Percentiles rank a stretch among this genome's conserved stretches.
phyloP scores from a whole-genome alignment of 2,888 invertebrate genomes.

The Taenaris catops region DNA sequence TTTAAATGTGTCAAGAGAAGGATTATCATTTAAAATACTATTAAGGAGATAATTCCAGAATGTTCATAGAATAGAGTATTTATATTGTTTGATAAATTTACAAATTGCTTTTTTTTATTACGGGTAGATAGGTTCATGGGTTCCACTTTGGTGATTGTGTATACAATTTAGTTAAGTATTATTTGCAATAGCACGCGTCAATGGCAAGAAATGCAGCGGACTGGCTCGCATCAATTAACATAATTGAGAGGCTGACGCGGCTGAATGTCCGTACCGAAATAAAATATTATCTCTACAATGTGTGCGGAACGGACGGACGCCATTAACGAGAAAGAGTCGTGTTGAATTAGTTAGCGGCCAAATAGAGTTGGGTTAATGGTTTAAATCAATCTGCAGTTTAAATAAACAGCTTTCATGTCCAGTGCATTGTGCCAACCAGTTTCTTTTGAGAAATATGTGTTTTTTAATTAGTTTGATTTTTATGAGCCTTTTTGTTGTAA shows the following conservation, averaged over 20 bases:
- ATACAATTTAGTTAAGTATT: conserved; percentile 10
- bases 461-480: too few relatives aligned
- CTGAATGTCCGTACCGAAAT: conserved; percentile 26
- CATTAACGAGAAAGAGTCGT: conserved; percentile 18
- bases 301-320: conserved; percentile 13
- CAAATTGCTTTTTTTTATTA: too few relatives aligned
- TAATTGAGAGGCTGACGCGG: conserved; percentile 46
- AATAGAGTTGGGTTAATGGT: conserved; percentile 6
- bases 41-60: too few relatives aligned
- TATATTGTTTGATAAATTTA: too few relatives aligned
- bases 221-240: conserved; percentile 42
- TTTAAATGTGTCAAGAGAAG: too few relatives aligned
- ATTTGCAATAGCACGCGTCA: conserved; percentile 37
- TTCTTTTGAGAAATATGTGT: too few relatives aligned
- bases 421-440: neutral
- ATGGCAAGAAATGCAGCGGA: conserved; percentile 41
- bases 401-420: neutral
- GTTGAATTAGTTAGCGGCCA: conserved; percentile 14
- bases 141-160: conserved; percentile 3
- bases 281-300: conserved; percentile 22
- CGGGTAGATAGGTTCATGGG: too few relatives aligned
- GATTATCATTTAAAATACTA: too few relatives aligned
- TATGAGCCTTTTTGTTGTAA: too few relatives aligned
- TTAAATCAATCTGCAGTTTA: conserved; percentile 1
- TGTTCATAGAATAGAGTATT: too few relatives aligned